Evolutionary conservation across 2,888 invertebrate genomes (phyloP), one percentile per base, ranked within the genome.

Genomic region (Cerastis leucographa): DNA sequence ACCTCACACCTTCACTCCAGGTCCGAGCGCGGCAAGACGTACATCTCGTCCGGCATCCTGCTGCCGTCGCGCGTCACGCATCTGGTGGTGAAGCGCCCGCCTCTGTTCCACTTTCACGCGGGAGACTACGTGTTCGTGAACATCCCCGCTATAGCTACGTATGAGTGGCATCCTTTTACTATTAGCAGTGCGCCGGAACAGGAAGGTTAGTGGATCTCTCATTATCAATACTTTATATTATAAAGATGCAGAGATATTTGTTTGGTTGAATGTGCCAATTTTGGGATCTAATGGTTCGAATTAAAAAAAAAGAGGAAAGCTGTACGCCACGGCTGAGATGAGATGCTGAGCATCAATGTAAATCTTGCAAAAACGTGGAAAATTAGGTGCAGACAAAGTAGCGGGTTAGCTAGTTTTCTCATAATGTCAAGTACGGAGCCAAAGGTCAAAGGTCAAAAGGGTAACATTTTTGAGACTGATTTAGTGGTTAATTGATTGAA

Each of bases 91-190:
- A 98, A 98, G 88, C 96, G 99, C 0, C 99, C 99, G 0, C 96
- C 97, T 0, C 98, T 98, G 91, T 99, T 99, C 92, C 97, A 98
- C 90, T 99, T 98, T 94, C 98, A 98, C 91, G 99, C 99, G 0
- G 99, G 99, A 0, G 99, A 99, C 95, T 99, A 99, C 92, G 98
- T 99, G 56, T 99, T 99, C 91, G 98, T 99, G 0, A 99, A 99
- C 91, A 98, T 99, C 72, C 99, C 99, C 0, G 97, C 97, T 11
- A 99, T 99, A 80, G 99, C 99, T 0, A 97, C 97, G 76, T 99
- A 99, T 90, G 99, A 99, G 94, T 99, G 99, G 99, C 99, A 99
- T 97, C 99, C 99, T 0, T 99, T 99, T 91, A 99, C 99, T 1
- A 98, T 99, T 85, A 99, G 99, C 96, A 99, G 99, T 89, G 99